Evolutionary conservation across 2,113 vertebrate genomes (phyloP), one percentile per base, ranked within the genome.

Genomic region (Heptranchias perlo): DNA sequence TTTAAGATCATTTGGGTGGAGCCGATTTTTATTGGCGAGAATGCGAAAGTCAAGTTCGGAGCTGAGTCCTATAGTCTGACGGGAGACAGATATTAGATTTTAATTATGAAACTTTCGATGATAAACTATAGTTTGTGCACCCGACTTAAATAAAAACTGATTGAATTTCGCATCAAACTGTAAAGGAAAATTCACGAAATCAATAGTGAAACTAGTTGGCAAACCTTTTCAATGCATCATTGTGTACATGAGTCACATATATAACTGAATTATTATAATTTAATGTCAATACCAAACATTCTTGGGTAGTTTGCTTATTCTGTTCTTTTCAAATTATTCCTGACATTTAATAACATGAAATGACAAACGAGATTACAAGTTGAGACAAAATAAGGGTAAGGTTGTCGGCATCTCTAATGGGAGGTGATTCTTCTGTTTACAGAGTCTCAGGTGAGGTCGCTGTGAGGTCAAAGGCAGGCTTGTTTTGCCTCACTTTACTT

Each of bases 371-470:
- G 65, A 95, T 69, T 25, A 69, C 94, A 69, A 69, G 93, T 95
- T 69, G 65, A 95, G 28, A 47, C 94, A 35, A 31, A 95, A 47
- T 31, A 1, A 69, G 44, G 58, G 10, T 28, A 39, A 52, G 28
- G 25, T 14, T 69, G 44, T 67, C 31, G 4, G 35, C 54, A n/a
- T 92, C 89, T 31, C 49, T 61, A 62, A 39, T 93, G 52, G 89
- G 54, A 62, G 89, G 44, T 3, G 21, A 64, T 7, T 89, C 86
- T 96, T 96, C 96, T 96, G 96, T 96, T 96, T 96, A 87, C 96
- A 39, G 16, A 76, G 76, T 92, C 69, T 96, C 97, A 97, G 97
- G 97, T 97, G 13, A 18, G 96, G 96, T 97, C 96, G 97, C 96
- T 61, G 52, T 69, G 82, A 97, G 97, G 96, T 97, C 96, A 96